Percentiles rank a stretch among this genome's conserved stretches.
Conservation (phyloP, 1,140 invertebrate species). For the Caenorhabditis briggsae region DNA sequence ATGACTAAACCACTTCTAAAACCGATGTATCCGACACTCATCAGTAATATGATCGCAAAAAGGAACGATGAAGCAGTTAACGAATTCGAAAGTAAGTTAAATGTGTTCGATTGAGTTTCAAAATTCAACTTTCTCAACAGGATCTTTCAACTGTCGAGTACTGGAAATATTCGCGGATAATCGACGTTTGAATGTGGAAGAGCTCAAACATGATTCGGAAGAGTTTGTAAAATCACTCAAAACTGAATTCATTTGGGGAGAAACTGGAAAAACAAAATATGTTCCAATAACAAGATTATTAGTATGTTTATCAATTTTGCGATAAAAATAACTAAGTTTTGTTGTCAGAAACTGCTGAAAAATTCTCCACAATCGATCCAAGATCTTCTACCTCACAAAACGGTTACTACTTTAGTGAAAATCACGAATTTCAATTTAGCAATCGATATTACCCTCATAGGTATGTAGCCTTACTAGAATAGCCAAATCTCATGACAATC, state of each 20-base stretch:
- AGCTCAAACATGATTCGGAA: not conserved
- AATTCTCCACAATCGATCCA: conserved; percentile 14
- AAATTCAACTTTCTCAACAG: not conserved
- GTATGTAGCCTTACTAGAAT: not conserved
- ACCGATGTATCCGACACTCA: not conserved
- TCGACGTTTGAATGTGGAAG: not conserved
- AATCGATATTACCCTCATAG: conserved; percentile 17
- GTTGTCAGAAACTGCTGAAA: conserved; percentile 26
- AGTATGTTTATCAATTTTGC: not conserved
- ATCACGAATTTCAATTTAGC: conserved; percentile 22
- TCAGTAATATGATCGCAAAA: not conserved
- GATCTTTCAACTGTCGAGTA: conserved; percentile 21
- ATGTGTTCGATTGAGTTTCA: not conserved
- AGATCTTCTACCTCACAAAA: not conserved
- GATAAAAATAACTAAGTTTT: not conserved
- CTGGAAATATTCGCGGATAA: conserved; percentile 11
- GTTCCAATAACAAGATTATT: not conserved
- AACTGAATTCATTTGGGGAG: conserved; percentile 16
- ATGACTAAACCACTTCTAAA: not conserved
- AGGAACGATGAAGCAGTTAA: not conserved
- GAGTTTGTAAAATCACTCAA: not conserved
- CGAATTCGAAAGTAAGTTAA: not conserved
- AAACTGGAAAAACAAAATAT: conserved; percentile 9
- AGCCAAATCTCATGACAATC: no score
- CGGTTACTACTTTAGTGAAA: not conserved